Base-by-base conservation (phyloP, 2,797 vertebrate genomes). In the Picus viridis region DNA sequence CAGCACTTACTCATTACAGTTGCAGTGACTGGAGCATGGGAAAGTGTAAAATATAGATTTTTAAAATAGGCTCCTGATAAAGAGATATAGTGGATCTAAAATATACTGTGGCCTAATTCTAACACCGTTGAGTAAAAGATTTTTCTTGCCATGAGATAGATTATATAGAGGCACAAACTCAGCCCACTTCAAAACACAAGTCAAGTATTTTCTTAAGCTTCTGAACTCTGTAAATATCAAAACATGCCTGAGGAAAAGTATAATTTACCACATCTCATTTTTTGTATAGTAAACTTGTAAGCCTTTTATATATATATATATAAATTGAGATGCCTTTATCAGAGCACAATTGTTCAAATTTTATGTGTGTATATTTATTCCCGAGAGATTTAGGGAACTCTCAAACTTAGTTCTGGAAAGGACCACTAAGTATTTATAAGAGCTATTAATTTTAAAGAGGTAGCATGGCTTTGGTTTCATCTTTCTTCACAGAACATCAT, bases 201-300 rank as follows among this genome's bases (percentile, higher is more conserved):
- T 83, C 94, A 96, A 96, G 72, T 77, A 94, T 96, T 97, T 96
- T 92, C 92, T 96, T 94, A 94, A 90, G 79, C 64, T 96, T 96
- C 70, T 77, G 88, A 97, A 93, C 64, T 49, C 84, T 77, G 73
- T 79, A 91, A 64, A 94, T 94, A 96, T 96, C 89, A 92, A 94
- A 95, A 93, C 92, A 93, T 27, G 83, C 89, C 95, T 24, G 57
- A 90, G 88, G 92, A 96, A 80, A 94, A 94, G 86, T 87, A 78
- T 96, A 96, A 96, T 89, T 96, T 91, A 77, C 62, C 67, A 84
- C 73, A 83, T 45, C 85, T 51, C 6, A 24, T 56, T 85, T 78
- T 93, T 91, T 95, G 87, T 72, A 86, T 56, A 88, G 68, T 27
- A 95, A 94, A 93, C 96, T 96, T 96, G 43, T 80, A 74, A 71